Conservation (phyloP, 2,888 invertebrate species). For the Aelia acuminata region DNA sequence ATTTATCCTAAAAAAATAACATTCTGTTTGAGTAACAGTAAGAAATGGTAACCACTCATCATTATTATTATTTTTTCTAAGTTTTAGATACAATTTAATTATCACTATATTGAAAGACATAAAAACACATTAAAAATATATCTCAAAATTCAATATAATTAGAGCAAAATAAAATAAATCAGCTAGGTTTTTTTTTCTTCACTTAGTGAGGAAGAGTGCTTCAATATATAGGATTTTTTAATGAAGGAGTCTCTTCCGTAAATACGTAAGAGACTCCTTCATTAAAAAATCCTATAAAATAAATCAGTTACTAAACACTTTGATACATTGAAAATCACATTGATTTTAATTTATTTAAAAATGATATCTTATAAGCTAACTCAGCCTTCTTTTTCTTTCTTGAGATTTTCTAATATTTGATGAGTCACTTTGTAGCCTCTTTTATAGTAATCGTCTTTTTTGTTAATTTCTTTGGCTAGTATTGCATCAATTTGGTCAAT, state of each 20-base stretch:
- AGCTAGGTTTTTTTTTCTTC: no score
- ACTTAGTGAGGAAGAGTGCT: no score
- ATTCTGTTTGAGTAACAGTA: neutral
- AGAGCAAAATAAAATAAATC: no score
- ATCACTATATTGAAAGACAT: neutral
- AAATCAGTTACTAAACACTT: no score
- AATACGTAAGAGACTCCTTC: no score
- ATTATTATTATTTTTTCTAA: neutral
- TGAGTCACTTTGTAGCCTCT: neutral
- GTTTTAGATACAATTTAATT: neutral
- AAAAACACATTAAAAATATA: neutral
- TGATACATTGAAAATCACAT: neutral
- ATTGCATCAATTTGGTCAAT: slow-evolving; percentile 10
- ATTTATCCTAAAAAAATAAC: neutral
- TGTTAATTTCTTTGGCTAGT: neutral
- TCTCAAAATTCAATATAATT: no score
- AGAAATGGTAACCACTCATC: neutral
- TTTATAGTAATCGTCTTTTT: neutral
- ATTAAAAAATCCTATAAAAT: no score
- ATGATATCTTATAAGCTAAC: neutral
- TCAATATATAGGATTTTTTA: no score
- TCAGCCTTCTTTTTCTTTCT: neutral
- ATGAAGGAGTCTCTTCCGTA: no score
- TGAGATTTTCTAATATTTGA: neutral
- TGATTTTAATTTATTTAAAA: neutral